These are phyloP conservation scores for Neopelma chrysocephalum DNA, from an alignment of 2,797 vertebrate species.

Conservation along the genomic window DNA sequence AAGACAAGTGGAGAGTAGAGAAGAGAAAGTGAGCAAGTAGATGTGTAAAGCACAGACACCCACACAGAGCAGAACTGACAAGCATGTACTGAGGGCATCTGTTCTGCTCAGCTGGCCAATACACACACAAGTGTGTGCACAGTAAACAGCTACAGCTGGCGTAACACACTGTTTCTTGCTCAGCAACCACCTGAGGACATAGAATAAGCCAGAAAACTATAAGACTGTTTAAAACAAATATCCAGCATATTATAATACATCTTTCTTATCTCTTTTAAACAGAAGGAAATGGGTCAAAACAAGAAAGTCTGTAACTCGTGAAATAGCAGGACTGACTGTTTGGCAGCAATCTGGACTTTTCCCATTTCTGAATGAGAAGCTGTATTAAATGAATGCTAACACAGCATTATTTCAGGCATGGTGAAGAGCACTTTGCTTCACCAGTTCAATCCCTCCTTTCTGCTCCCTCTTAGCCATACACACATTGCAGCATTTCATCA, in stretches of 20 bases:
- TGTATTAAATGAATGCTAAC: neutral
- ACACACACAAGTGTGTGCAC: neutral
- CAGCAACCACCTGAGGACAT: neutral
- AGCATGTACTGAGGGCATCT: neutral
- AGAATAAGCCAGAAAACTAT: neutral
- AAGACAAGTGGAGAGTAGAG: rapidly evolving
- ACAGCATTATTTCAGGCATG: neutral
- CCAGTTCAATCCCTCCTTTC: neutral
- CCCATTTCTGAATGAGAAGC: neutral
- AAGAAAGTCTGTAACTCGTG: neutral
- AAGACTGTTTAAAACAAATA: neutral
- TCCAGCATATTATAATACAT: neutral
- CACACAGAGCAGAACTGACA: neutral
- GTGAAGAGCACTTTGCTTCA: neutral
- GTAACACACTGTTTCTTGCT: neutral
- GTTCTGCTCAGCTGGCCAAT: neutral
- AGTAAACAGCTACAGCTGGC: conserved; percentile 9
- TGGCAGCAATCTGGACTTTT: neutral
- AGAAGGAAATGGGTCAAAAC: conserved; percentile 19
- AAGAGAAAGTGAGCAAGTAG: neutral
- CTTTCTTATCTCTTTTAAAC: conserved; percentile 8
- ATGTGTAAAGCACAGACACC: neutral
- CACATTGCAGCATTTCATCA: neutral
- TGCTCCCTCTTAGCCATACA: neutral
- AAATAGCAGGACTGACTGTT: neutral